Evolutionary conservation across 2,888 invertebrate genomes (phyloP).

Genomic region (Nemoura dubitans): DNA sequence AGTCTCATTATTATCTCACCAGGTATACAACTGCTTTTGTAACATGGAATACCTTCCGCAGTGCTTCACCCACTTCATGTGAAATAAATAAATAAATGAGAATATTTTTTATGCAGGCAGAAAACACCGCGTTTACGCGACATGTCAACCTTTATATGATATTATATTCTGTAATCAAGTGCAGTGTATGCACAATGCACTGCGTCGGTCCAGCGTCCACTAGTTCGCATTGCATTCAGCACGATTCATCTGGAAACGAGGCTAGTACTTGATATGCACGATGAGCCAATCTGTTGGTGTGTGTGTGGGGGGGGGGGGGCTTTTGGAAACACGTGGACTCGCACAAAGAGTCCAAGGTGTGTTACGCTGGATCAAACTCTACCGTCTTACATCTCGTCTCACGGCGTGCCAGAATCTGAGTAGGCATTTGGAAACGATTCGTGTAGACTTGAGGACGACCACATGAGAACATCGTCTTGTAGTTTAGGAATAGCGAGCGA

Average conservation of each 20-base stretch:
- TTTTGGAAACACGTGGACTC: not conserved
- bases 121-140: no score
- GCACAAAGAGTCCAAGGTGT: not conserved
- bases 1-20: no score
- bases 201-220: not conserved
- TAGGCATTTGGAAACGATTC: no score
- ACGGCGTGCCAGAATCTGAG: not conserved
- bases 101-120: no score
- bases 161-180: not conserved
- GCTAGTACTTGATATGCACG: slow-evolving; percentile 3
- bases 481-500: no score
- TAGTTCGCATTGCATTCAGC: not conserved
- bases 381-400: not conserved
- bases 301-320: not conserved
- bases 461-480: no score
- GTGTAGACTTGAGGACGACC: no score
- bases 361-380: not conserved
- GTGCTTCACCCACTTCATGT: no score
- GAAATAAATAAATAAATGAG: no score
- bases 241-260: not conserved
- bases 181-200: not conserved
- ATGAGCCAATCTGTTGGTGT: not conserved
- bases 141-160: no score
- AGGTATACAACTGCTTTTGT: no score
- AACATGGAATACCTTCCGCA: no score